Evolutionary conservation across 2,797 vertebrate species (phyloP).

Genomic region (Sebastes vulpes): DNA sequence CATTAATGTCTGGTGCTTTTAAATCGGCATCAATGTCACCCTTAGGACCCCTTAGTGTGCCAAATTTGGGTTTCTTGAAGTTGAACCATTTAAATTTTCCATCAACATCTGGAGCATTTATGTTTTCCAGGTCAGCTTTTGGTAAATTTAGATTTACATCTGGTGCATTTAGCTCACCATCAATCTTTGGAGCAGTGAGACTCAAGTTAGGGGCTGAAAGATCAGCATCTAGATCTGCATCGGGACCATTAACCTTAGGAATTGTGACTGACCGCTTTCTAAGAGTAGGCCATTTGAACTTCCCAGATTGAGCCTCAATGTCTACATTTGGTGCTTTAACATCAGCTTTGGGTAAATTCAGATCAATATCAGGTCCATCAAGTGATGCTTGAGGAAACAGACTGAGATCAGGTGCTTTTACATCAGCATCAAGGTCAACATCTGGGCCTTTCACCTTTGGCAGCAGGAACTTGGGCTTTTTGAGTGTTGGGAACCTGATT

Average conservation of each 20-base stretch:
- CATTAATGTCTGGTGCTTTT: slow-evolving; percentile 17
- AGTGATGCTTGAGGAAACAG: slow-evolving; percentile 41
- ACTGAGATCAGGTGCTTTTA: slow-evolving; percentile 51
- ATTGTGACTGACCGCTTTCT: slow-evolving; percentile 49
- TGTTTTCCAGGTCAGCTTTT: slow-evolving; percentile 46
- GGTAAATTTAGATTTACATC: slow-evolving; percentile 46
- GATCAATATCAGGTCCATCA: slow-evolving; percentile 28
- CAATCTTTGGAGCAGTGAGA: slow-evolving; percentile 55
- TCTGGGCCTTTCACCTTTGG: slow-evolving; percentile 67
- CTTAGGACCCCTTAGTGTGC: slow-evolving; percentile 58
- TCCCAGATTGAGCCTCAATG: slow-evolving; percentile 40
- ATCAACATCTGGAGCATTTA: slow-evolving; percentile 54
- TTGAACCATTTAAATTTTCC: slow-evolving; percentile 59
- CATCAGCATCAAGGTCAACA: slow-evolving; percentile 56
- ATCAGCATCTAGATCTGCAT: slow-evolving; percentile 26
- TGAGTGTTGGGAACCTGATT: slow-evolving; percentile 65
- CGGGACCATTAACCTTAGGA: slow-evolving; percentile 55
- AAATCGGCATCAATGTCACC: slow-evolving; percentile 51
- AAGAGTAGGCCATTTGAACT: slow-evolving; percentile 65
- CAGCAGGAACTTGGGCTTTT: slow-evolving; percentile 38
- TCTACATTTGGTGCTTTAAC: slow-evolving; percentile 56
- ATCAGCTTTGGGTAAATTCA: slow-evolving; percentile 52
- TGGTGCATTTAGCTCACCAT: slow-evolving; percentile 50
- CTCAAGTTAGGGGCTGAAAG: slow-evolving; percentile 46
- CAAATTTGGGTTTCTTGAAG: slow-evolving; percentile 63